Base-by-base conservation (phyloP, 2,797 vertebrate species). In the Coreius guichenoti region DNA sequence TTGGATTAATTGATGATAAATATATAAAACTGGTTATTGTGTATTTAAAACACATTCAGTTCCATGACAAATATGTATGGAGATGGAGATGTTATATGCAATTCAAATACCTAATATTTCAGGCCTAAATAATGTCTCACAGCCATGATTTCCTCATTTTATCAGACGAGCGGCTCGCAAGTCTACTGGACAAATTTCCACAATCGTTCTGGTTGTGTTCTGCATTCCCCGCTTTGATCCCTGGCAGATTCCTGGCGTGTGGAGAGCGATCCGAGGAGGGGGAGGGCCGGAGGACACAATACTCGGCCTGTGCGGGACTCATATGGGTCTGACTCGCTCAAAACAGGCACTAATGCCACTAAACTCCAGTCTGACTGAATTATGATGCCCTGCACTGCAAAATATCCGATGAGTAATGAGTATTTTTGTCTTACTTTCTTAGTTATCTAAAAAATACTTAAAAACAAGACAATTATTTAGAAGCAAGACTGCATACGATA, bases 181-280 rank as follows among this genome's bases (percentile, higher is more conserved):
- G 14, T 54, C 49, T 29, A 11, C 29, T 0, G 29, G 19, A 76
- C 73, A 76, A 23, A 76, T 76, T 33, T 76, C 49, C 31, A 8
- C 19, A 56, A 76, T 56, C 12, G 13, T 23, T 36, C 2, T 21
- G 21, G 74, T 33, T 76, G 31, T 76, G 51, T 39, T 56, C 75
- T 39, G 54, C 75, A 58, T 77, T 77, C 75, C 33, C 33, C 4
- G 67, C 65, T 72, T 82, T 82, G 69, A 82, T 69, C 75, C 75
- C 75, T 58, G 67, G 8, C 51, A 17, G 75, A 77, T 58, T 77
- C 51, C 74, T 77, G 51, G 23, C 75, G 0, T 17, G 75, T 3
- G 74, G 74, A 76, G 49, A n/a, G 74, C 6, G 49, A 36, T 76
- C 31, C 3, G 31, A 33, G 49, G 31, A 56, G 19, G 31, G 49